A percentile compares a stretch with the other conserved stretches of the same genome.
Conservation (phyloP, 2,113 vertebrate species). For the Thalassarche chlororhynchos region DNA sequence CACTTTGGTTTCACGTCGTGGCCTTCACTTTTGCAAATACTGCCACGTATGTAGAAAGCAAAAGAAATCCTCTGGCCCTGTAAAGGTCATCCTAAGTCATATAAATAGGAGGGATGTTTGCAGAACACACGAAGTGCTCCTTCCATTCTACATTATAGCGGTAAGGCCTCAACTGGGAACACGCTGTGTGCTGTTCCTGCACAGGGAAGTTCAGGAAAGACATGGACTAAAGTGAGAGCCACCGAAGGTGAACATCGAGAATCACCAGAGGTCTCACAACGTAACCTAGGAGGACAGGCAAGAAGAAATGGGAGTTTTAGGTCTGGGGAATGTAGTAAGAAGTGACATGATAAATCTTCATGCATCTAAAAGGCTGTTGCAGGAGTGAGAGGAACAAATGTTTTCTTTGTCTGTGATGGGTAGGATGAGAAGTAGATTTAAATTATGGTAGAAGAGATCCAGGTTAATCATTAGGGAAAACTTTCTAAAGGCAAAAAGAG, state of each 20-base stretch:
- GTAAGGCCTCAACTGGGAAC: neutral
- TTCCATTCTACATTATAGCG: neutral
- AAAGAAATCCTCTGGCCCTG: neutral
- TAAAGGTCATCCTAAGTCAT: neutral
- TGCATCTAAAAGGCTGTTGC: neutral
- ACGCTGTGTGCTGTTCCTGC: rapidly evolving
- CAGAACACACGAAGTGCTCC: neutral
- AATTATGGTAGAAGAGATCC: neutral
- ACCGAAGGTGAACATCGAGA: neutral
- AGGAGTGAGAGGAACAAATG: neutral
- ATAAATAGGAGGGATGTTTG: neutral
- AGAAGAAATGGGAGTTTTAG: neutral
- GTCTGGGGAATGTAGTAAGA: neutral
- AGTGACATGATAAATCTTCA: neutral
- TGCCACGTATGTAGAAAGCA: neutral
- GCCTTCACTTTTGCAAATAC: neutral
- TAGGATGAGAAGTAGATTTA: neutral
- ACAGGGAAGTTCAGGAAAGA: neutral
- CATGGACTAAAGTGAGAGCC: neutral
- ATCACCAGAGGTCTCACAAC: neutral
- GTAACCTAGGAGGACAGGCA: neutral
- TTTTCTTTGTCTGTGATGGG: neutral
- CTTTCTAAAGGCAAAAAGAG: neutral
- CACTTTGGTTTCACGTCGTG: neutral
- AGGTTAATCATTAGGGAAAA: neutral